Evolutionary conservation across 2,113 vertebrate genomes (phyloP), one percentile per base, ranked within the genome.

Genomic region (Tetraodon nigroviridis): DNA sequence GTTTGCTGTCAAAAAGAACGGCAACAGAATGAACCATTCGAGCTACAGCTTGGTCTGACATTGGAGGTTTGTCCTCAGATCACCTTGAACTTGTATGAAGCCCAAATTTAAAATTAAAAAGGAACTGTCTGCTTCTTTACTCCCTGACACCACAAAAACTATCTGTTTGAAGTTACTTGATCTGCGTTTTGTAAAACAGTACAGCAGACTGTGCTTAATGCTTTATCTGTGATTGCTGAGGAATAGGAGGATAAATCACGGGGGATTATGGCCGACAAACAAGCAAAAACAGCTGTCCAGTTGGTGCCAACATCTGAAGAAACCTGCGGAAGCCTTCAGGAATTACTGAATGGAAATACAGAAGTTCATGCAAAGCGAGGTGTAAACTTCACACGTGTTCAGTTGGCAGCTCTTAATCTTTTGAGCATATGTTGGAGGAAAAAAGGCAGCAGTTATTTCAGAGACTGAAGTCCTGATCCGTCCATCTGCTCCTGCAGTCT

Each of bases 401-500:
- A 27, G 57, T 6, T 64, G 40, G 64, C 63, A 59, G 59, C 0
- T 8, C 18, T 55, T 24, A 65, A 64, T 62, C 37, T 57, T 64
- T 18, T 41, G n/a, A 54, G 45, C 50, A 45, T 21, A 21, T 37
- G 51, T 54, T 21, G 32, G 32, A 37, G 32, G 32, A n/a, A 69
- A 62, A 62, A 61, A 58, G 17, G 22, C 53, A 45, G 20, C 1
- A 32, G 58, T 72, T 71, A 74, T 76, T 82, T 66, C 45, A 61
- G 71, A 71, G 58, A 71, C 55, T 55, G 41, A 13, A 52, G 48
- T 68, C 56, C 64, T 14, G 46, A 62, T 76, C 57, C 29, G 20
- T 55, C 68, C 24, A 6, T 29, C 24, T 20, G 14, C 58, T 73
- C 64, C 57, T 20, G 37, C 57, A 74, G 60, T 55, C 79, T 87